These are phyloP conservation scores for Pelobates fuscus DNA, from an alignment of 2,113 vertebrate genomes.

Conservation along the genomic window DNA sequence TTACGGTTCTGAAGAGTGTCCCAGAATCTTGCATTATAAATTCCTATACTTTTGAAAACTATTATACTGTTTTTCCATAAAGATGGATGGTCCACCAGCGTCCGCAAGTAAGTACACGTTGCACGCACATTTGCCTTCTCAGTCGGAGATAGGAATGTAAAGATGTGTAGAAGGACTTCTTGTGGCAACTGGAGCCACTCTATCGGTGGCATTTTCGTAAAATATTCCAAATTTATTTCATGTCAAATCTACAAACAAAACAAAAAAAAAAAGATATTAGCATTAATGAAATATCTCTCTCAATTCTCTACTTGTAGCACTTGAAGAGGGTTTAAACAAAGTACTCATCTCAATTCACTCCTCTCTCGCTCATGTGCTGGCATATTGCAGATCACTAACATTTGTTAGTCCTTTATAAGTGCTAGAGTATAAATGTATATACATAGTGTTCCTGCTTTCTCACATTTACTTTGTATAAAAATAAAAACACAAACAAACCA, in stretches of 20 bases:
- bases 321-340: too few relatives aligned
- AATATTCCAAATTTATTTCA: background rate
- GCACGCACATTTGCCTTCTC: conserved; percentile 55
- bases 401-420: too few relatives aligned
- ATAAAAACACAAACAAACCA: too few relatives aligned
- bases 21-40: conserved; percentile 50
- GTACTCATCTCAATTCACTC: too few relatives aligned
- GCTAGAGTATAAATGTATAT: too few relatives aligned
- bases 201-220: background rate
- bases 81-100: conserved; percentile 52
- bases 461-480: too few relatives aligned
- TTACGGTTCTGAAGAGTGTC: conserved; percentile 49
- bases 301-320: too few relatives aligned
- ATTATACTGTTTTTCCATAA: conserved; percentile 54
- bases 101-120: conserved; percentile 50
- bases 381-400: too few relatives aligned
- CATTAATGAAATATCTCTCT: background rate
- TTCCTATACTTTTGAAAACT: conserved; percentile 37
- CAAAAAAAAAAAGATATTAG: background rate
- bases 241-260: conserved; percentile 15
- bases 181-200: conserved; percentile 53
- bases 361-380: too few relatives aligned
- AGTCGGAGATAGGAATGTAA: conserved; percentile 43
- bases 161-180: conserved; percentile 55
- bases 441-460: too few relatives aligned